Conservation (phyloP, 1,140 invertebrate genomes). For the Lamellibrachia luymesi region DNA sequence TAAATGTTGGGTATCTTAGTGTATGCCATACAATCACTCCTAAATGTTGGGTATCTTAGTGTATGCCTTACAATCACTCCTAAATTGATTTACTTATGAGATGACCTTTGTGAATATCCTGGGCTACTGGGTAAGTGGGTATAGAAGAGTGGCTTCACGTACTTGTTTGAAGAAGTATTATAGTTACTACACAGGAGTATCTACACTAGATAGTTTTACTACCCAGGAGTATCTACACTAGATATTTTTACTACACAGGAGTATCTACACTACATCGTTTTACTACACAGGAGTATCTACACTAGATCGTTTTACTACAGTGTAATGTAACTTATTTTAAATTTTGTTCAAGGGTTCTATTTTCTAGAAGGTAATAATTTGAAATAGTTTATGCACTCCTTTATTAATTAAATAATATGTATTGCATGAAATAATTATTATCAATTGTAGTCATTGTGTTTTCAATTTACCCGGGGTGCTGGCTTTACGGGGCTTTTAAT, state of each 20-base stretch:
- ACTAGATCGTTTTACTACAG: not conserved
- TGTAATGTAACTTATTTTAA: not conserved
- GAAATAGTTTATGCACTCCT: not conserved
- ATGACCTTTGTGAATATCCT: too few relatives aligned
- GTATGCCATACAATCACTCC: too few relatives aligned
- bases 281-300: not conserved
- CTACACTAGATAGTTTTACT: too few relatives aligned
- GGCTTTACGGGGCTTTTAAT: not conserved
- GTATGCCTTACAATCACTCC: too few relatives aligned
- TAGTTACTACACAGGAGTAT: too few relatives aligned
- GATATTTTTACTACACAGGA: not conserved
- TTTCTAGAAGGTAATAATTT: not conserved
- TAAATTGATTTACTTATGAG: too few relatives aligned
- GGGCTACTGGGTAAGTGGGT: too few relatives aligned
- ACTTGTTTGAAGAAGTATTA: too few relatives aligned
- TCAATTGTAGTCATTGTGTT: not conserved
- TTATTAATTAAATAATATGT: not conserved
- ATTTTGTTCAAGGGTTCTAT: not conserved
- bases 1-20: not conserved
- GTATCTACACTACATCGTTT: too few relatives aligned
- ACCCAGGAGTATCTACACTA: not conserved
- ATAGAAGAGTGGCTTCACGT: too few relatives aligned
- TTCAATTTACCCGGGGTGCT: not conserved
- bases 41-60: not conserved
- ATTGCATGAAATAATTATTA: not conserved